Conservation (phyloP, 2,797 vertebrate genomes). For the Nyctalus aviator region DNA sequence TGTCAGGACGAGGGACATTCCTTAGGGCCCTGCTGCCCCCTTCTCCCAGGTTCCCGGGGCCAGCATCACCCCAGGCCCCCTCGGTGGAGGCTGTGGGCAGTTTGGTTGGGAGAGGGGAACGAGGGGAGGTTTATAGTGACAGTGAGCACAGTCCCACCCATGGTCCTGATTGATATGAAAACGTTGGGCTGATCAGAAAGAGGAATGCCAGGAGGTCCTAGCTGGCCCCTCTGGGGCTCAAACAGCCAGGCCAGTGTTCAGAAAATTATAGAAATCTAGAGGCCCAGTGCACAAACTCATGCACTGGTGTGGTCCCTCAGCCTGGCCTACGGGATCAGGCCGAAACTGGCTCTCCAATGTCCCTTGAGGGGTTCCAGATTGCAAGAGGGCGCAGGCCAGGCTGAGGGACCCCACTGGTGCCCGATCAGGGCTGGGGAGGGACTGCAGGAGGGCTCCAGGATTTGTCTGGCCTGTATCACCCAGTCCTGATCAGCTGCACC, state of each 20-base stretch:
- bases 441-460: no score
- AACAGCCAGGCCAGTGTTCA: slow-evolving; percentile 65
- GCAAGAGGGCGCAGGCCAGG: no score
- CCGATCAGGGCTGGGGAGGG: no score
- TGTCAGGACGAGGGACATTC: neutral
- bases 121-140: neutral
- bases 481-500: no score
- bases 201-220: slow-evolving; percentile 69
- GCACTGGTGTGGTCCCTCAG: no score
- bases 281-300: no score
- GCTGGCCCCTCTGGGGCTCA: slow-evolving; percentile 46
- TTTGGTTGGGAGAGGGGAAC: neutral
- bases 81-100: neutral
- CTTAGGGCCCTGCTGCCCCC: neutral
- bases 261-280: slow-evolving; percentile 57
- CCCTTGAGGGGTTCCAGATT: no score
- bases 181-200: slow-evolving; percentile 73
- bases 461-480: no score
- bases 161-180: slow-evolving; percentile 69
- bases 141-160: accelerated
- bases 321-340: no score
- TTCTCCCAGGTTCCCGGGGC: neutral
- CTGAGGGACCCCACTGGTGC: no score
- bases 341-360: no score
- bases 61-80: neutral